Percentiles rank a stretch among this genome's conserved stretches.
Evolutionary conservation across 2,888 invertebrate genomes (phyloP).

Genomic region (Ophraella communa): DNA sequence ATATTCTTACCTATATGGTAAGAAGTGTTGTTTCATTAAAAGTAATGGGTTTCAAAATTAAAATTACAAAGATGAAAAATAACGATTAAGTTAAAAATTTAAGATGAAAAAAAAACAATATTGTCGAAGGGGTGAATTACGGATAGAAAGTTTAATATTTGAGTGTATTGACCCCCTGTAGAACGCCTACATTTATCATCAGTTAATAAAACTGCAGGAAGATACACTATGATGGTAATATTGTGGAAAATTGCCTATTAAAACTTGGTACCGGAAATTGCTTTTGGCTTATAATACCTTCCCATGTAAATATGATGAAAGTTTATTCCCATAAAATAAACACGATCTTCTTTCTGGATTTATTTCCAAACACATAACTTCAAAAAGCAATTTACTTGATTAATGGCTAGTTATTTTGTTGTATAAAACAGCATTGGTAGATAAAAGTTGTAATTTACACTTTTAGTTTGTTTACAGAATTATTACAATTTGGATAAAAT

Average conservation of each 20-base stretch:
- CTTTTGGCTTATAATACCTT: slow-evolving; percentile 12
- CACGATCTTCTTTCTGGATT: slow-evolving; percentile 1
- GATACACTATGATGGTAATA: slow-evolving; percentile 19
- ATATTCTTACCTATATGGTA: no score
- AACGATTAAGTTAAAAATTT: no score
- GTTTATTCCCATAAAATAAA: slow-evolving; percentile 25
- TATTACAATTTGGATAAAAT: background rate
- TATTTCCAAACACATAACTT: slow-evolving; percentile 13
- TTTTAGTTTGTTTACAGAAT: background rate
- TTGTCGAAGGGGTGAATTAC: background rate
- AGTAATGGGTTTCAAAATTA: no score
- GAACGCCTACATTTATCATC: slow-evolving; percentile 9
- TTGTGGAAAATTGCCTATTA: slow-evolving; percentile 26
- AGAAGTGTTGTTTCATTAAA: no score
- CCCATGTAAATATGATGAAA: slow-evolving; percentile 26
- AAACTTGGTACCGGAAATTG: slow-evolving; percentile 24
- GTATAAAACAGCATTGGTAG: background rate
- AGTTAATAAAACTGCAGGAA: slow-evolving; percentile 22
- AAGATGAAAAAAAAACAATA: background rate
- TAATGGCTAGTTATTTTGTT: slow-evolving; percentile 13
- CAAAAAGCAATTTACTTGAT: slow-evolving; percentile 20
- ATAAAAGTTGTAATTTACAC: background rate
- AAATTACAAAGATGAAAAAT: no score
- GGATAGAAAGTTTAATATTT: slow-evolving; percentile 14
- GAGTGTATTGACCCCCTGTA: slow-evolving; percentile 1